Base-by-base conservation (phyloP, 2,888 invertebrate genomes). In the Ctena decussata region DNA sequence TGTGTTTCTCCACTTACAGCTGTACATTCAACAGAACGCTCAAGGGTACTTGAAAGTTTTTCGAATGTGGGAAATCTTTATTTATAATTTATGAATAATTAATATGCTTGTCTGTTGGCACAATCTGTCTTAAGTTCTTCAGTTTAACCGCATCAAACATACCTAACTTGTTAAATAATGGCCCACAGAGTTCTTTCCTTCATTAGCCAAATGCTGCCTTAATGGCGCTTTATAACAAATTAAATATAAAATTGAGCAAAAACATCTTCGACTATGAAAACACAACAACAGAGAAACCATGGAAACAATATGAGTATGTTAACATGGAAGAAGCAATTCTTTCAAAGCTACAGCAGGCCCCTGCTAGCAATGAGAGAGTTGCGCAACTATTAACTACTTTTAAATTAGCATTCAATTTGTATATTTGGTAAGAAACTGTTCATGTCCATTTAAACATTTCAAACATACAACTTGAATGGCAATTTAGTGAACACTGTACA, bases 261-360 rank as follows among this genome's bases (percentile, higher is more conserved):
- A 83, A 83, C 41, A 79, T 79, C 74, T 74, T 79, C 78, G 78
- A 83, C 83, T 83, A 78, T 83, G 53, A 75, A 83, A 81, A 78
- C 72, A 78, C 83, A 83, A 83, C 78, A 82, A 82, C 37, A 75
- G 79, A 75, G 79, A 39, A 77, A 77, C 76, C 39, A 49, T 77
- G 65, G 41, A 44, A 79, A 83, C 79, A 44, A 69, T 57, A 53
- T 74, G 72, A 79, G 60, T 70, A 72, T 44, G 65, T 65, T n/a
- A 65, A 65, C 35, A 65, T 65, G 65, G 65, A 65, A 65, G 65
- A 65, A 65, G 65, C 65, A 65, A 32, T 32, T 65, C 65, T 65
- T 65, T 65, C 65, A 65, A 65, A 18, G 6, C 24, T 65, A 12
- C 57, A 24, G 57, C 6, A 57, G 30, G 5, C 57, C 8, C 12